These are phyloP conservation scores for Falco berigora DNA, from an alignment of 2,797 vertebrate genomes.

Conservation along the genomic window DNA sequence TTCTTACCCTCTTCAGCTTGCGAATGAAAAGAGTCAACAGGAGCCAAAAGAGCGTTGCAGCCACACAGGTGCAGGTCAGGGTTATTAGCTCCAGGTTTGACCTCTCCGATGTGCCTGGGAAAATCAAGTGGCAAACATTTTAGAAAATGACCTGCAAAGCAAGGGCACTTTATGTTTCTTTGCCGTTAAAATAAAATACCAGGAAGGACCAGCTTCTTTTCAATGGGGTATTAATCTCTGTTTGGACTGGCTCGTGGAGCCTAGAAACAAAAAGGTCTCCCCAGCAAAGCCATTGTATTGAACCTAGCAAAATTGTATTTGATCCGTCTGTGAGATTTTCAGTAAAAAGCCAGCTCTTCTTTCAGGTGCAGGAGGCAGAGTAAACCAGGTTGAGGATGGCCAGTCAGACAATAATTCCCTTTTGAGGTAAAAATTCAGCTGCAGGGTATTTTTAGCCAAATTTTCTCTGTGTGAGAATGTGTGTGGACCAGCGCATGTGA, in stretches of 20 bases:
- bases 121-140: constrained; percentile 36
- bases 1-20: constrained; percentile 88
- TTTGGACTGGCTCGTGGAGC: not conserved
- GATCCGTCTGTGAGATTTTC: not conserved
- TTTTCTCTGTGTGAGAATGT: not conserved
- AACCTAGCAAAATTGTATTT: not conserved
- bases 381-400: not conserved
- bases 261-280: not conserved
- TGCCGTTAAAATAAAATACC: constrained; percentile 1
- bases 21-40: constrained; percentile 89
- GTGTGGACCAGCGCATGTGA: not conserved
- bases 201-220: constrained; percentile 7
- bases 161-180: not conserved
- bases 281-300: not conserved
- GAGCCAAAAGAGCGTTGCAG: constrained; percentile 90
- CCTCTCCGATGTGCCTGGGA: constrained; percentile 77
- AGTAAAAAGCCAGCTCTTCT: not conserved
- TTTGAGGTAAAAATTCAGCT: not conserved
- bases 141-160: not conserved
- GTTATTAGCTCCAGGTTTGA: constrained; percentile 88
- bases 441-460: not conserved
- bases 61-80: constrained; percentile 87
- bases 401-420: not conserved
- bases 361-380: not conserved
- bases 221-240: constrained; percentile 29